A percentile compares a stretch with the other conserved stretches of the same genome.
Evolutionary conservation across 2,888 invertebrate genomes (phyloP).

Genomic region (Mimas tiliae): DNA sequence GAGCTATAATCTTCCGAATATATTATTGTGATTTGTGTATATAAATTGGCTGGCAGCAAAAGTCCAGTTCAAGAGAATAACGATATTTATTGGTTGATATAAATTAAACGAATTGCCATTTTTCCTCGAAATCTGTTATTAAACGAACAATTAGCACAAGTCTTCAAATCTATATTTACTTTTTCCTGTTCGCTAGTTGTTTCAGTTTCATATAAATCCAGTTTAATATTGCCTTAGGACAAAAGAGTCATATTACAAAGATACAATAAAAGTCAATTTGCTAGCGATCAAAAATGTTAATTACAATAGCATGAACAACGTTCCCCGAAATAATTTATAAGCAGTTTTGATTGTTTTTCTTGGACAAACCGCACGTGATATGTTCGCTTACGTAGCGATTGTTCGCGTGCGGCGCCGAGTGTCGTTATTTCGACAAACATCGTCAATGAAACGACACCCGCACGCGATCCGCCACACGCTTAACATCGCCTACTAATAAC

Average conservation of each 20-base stretch:
- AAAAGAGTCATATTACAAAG: background rate
- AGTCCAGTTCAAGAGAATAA: background rate
- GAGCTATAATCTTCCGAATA: too few relatives aligned
- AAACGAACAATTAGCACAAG: background rate
- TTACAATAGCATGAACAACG: constrained; percentile 2
- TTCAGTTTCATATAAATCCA: background rate
- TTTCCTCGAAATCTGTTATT: background rate
- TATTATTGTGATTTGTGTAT: too few relatives aligned
- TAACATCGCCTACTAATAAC: constrained; percentile 40
- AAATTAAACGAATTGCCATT: background rate
- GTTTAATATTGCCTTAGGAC: background rate
- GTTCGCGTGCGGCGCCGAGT: constrained; percentile 42
- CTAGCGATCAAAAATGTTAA: background rate
- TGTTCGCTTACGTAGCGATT: background rate
- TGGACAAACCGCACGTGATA: constrained; percentile 13
- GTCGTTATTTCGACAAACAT: constrained; percentile 50
- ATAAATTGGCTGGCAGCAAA: background rate
- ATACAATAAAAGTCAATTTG: background rate
- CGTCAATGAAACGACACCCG: constrained; percentile 35
- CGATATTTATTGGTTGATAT: background rate
- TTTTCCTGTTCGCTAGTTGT: background rate
- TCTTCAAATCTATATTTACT: background rate
- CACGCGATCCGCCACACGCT: constrained; percentile 37
- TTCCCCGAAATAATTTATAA: constrained; percentile 3
- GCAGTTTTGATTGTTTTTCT: constrained; percentile 11